Evolutionary conservation across 2,113 vertebrate genomes (phyloP), one percentile per base, ranked within the genome.

Genomic region (Blennius ocellaris): DNA sequence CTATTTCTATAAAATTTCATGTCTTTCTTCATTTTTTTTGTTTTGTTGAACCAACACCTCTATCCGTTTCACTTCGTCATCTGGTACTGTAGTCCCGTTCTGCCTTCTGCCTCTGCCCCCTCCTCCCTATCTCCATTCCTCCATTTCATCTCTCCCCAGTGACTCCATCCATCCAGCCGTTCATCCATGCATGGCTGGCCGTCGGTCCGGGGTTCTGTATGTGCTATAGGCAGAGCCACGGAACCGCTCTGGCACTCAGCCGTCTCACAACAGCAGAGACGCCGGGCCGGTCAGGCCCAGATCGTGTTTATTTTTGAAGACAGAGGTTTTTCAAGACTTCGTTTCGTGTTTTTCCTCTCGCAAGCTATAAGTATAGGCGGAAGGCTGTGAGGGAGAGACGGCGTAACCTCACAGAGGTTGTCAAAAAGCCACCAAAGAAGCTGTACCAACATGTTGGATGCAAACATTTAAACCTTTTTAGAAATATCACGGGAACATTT

Each of bases 71-170:
- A 59, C 38, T 17, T 37, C 57, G 66, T 76, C 59, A 71, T 74
- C 67, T 78, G 64, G 37, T 72, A 17, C 49, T 80, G 56, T 7
- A 56, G 30, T 57, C 53, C 69, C 16, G 62, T 69, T 71, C 65
- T 53, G 69, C 50, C 76, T 39, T 17, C 30, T 38, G 6, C 61
- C 53, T 11, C 21, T 38, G n/a, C n/a, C 45, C 44, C 49, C 45
- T 44, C 43, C 55, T n/a, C 16, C 36, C 65, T 5, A 69, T 72
- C 77, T 81, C 76, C 73, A 73, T 82, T 82, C 54, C 80, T 80
- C 58, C 77, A 59, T 86, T 89, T 88, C 67, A 87, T 85, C 74
- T 80, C 69, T 88, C 89, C 89, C 85, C 68, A 83, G 81, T 83
- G 85, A 76, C 73, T 74, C 79, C 61, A 87, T 85, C 86, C 86